These are phyloP conservation scores for Ascidia mentula DNA, from an alignment of 23 tunicate genomes.

Conservation along the genomic window DNA sequence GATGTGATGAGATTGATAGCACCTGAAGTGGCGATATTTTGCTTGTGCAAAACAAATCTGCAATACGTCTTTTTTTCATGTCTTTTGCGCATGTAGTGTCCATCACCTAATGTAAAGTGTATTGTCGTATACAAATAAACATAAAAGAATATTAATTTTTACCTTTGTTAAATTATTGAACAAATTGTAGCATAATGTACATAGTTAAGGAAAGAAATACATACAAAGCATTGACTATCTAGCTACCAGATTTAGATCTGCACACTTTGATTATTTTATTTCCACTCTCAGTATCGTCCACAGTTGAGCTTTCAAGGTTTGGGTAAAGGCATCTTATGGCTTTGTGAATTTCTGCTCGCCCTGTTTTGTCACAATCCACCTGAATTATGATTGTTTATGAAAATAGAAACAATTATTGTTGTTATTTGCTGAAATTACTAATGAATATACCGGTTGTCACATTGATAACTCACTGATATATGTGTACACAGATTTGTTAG, in stretches of 20 bases:
- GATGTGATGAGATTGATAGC: constrained; percentile 60
- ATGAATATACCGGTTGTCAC: too few species aligned
- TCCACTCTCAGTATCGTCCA: constrained; percentile 22
- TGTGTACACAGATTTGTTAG: too few species aligned
- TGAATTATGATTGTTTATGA: too few species aligned
- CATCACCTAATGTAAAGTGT: too few species aligned
- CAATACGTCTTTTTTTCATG: constrained; percentile 10
- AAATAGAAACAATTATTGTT: too few species aligned
- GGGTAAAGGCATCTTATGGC: constrained; percentile 47
- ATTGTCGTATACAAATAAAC: too few species aligned
- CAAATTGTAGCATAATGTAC: not conserved
- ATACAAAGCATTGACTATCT: not conserved
- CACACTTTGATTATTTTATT: constrained; percentile 51
- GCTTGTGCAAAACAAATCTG: constrained; percentile 75
- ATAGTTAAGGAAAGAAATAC: not conserved
- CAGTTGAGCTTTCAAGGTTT: constrained; percentile 67
- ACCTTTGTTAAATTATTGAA: too few species aligned
- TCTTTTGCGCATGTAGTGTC: too few species aligned
- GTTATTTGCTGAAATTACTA: too few species aligned
- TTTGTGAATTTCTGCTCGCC: constrained; percentile 73
- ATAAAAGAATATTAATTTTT: too few species aligned
- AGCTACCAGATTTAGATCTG: not conserved
- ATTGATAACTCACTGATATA: too few species aligned
- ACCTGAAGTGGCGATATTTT: constrained; percentile 79
- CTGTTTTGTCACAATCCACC: constrained; percentile 41